Evolutionary conservation across 2,888 invertebrate species (phyloP).

Genomic region (Ferrisia virgata): DNA sequence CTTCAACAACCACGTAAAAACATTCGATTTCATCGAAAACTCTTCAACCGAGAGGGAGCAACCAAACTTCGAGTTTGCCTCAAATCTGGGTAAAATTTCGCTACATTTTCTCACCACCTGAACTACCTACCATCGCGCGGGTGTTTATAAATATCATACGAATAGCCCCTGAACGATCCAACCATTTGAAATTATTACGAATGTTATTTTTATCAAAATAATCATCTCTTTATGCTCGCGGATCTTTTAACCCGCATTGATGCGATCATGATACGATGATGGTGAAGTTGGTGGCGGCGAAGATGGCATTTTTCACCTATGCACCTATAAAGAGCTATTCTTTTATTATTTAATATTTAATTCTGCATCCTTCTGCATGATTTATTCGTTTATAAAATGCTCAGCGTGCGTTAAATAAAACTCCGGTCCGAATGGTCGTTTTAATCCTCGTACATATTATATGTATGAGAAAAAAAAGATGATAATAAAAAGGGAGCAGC

Average conservation of each 20-base stretch:
- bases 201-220: background rate
- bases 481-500: background rate
- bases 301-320: background rate
- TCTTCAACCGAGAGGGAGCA: background rate
- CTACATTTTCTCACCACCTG: background rate
- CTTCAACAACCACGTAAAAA: background rate
- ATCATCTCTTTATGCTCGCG: background rate
- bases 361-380: conserved; percentile 9
- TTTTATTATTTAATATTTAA: background rate
- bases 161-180: background rate
- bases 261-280: no score
- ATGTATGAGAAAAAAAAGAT: background rate
- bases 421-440: background rate
- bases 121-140: background rate
- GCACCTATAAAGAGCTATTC: no score
- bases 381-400: background rate
- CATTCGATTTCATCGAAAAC: background rate
- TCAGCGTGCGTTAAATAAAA: background rate
- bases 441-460: no score
- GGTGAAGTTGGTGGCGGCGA: background rate
- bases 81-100: background rate
- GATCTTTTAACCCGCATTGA: background rate
- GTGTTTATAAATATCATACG: no score
- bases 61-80: background rate
- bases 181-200: background rate